These are phyloP conservation scores for Marronus borbonicus DNA, from an alignment of 2,888 invertebrate species.

Conservation along the genomic window DNA sequence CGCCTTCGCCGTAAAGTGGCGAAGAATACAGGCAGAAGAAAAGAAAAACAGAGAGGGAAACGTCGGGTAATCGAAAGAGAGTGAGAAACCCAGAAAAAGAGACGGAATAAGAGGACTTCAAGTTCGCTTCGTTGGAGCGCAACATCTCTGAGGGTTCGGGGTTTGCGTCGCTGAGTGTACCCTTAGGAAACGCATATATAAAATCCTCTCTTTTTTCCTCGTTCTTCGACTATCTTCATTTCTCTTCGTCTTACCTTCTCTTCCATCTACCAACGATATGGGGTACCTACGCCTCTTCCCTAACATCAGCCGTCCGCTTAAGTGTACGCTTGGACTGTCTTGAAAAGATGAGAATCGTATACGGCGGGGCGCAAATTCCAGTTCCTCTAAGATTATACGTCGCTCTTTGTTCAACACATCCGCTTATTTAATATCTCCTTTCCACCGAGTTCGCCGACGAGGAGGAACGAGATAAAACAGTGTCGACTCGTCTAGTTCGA, in stretches of 20 bases:
- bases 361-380: conserved; percentile 65
- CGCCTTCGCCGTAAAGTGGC: background rate
- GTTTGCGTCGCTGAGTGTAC: conserved; percentile 66
- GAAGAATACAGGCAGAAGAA: background rate
- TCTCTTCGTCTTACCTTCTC: conserved; percentile 28
- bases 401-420: conserved; percentile 62
- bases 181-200: conserved; percentile 67
- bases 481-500: too few species aligned
- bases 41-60: background rate
- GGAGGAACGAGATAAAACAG: conserved; percentile 58
- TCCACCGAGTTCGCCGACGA: conserved; percentile 31
- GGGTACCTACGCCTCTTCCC: conserved; percentile 54
- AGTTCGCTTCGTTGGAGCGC: conserved; percentile 62
- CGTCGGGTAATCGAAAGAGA: background rate
- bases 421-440: conserved; percentile 53
- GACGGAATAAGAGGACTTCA: background rate
- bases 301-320: conserved; percentile 60
- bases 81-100: background rate
- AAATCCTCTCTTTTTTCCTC: conserved; percentile 56
- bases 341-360: conserved; percentile 69
- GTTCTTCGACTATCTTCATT: conserved; percentile 55
- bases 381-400: conserved; percentile 68
- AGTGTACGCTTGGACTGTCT: conserved; percentile 69
- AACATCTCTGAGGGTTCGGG: conserved; percentile 58
- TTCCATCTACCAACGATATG: conserved; percentile 55